phyloP scores from a whole-genome alignment of 2,113 vertebrate genomes.

The Cyanistes caeruleus region DNA sequence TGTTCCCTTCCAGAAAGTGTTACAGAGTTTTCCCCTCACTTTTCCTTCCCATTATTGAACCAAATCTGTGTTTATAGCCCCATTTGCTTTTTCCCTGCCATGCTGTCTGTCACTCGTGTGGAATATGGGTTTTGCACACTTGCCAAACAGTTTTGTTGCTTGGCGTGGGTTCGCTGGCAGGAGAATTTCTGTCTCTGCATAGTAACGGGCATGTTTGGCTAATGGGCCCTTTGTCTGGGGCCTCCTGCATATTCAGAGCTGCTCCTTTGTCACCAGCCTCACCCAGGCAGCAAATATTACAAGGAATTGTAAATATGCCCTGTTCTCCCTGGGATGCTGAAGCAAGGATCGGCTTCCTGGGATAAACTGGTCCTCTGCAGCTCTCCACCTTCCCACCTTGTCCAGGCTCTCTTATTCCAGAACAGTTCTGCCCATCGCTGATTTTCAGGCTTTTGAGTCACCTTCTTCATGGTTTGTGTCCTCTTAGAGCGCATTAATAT shows the following conservation, averaged over 20 bases:
- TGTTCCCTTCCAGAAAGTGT: background rate
- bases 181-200: constrained; percentile 8
- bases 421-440: background rate
- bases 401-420: background rate
- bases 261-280: constrained; percentile 51
- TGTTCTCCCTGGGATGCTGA: background rate
- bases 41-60: background rate
- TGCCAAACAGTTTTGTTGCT: constrained; percentile 31
- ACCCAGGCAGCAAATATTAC: constrained; percentile 10
- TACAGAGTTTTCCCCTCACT: background rate
- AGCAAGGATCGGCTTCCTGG: background rate
- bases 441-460: background rate
- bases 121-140: constrained; percentile 14
- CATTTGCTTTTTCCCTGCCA: constrained; percentile 29
- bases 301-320: background rate
- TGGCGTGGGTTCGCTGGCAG: constrained; percentile 3
- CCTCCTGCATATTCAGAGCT: constrained; percentile 23
- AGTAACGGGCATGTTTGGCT: constrained; percentile 27
- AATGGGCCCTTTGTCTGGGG: constrained; percentile 45
- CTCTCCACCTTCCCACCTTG: background rate
- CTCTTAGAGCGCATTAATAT: background rate
- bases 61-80: background rate
- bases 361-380: background rate
- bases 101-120: constrained; percentile 12
- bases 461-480: background rate